These are phyloP conservation scores for Mus minutoides DNA, from an alignment of 2,797 vertebrate genomes.

Conservation along the genomic window DNA sequence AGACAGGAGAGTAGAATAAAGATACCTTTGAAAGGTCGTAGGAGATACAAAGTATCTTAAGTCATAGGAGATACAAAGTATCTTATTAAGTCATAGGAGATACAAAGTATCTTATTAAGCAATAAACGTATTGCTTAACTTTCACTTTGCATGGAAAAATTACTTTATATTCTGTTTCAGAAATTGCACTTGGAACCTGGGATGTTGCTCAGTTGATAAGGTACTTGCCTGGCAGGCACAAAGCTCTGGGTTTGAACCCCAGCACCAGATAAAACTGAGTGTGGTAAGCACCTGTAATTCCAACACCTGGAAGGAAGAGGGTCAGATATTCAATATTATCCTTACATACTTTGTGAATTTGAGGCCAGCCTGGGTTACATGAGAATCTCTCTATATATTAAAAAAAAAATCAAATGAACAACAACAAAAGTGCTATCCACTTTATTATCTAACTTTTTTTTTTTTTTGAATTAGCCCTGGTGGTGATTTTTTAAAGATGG, in stretches of 20 bases:
- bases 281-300: background rate
- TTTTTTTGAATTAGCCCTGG: background rate
- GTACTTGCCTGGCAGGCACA: background rate
- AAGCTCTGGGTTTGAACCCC: background rate
- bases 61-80: background rate
- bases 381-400: background rate
- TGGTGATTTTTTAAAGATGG: background rate
- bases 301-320: background rate
- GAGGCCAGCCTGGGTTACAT: background rate
- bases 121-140: slow-evolving; percentile 9
- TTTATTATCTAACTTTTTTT: slow-evolving; percentile 37
- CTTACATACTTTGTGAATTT: background rate
- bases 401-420: background rate
- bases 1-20: background rate
- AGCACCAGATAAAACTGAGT: background rate
- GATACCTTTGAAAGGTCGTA: slow-evolving; percentile 18
- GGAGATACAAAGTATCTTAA: background rate
- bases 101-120: background rate
- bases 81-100: background rate
- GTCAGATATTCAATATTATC: background rate
- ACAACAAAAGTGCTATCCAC: background rate
- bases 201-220: background rate
- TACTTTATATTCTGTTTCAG: slow-evolving; percentile 58
- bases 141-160: slow-evolving; percentile 18
- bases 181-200: slow-evolving; percentile 13